Evolutionary conservation across 2,113 vertebrate genomes (phyloP).

Genomic region (Isurus oxyrinchus): DNA sequence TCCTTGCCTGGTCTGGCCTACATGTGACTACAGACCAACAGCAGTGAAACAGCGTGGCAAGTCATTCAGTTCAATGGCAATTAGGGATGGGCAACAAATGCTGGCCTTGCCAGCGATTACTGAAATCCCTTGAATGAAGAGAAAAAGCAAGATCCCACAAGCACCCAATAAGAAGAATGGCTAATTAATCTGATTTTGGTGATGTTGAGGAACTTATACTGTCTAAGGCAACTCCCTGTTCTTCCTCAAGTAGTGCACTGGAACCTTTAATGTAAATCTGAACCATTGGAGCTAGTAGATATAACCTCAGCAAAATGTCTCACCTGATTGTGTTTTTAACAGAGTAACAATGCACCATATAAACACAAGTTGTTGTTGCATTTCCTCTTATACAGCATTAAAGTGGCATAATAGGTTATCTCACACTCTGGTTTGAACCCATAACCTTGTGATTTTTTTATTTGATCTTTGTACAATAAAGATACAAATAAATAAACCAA

Average conservation of each 20-base stretch:
- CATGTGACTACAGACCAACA: no score
- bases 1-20: no score
- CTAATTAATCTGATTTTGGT: not conserved
- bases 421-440: not conserved
- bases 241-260: not conserved
- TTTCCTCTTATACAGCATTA: not conserved
- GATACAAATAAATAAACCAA: not conserved
- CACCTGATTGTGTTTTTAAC: not conserved
- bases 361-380: not conserved
- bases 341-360: not conserved
- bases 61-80: no score
- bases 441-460: not conserved
- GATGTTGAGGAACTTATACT: not conserved
- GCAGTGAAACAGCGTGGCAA: no score
- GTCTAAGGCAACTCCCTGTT: not conserved
- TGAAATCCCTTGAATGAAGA: no score
- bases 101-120: no score
- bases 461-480: not conserved
- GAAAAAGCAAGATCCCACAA: not conserved
- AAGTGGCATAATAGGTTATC: not conserved
- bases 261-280: not conserved
- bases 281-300: not conserved
- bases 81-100: no score
- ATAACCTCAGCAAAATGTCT: not conserved
- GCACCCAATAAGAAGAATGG: not conserved